phyloP scores from a whole-genome alignment of 2,797 vertebrate genomes.

The Zenarchopterus dispar region DNA sequence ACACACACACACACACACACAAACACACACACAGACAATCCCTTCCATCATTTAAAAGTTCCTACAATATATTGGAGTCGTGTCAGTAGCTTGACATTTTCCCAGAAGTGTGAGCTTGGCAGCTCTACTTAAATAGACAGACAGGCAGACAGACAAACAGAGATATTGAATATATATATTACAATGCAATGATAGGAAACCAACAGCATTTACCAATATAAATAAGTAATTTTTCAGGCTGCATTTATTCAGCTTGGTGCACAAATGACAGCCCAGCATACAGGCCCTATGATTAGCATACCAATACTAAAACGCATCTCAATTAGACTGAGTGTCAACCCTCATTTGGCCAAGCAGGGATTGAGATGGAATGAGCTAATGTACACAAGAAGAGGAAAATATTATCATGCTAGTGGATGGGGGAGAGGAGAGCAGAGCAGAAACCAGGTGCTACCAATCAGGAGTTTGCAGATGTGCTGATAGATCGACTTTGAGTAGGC shows the following conservation, averaged over 20 bases:
- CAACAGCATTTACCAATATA: conserved; percentile 71
- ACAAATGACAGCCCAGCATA: conserved; percentile 46
- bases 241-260: conserved; percentile 63
- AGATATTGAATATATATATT: conserved; percentile 76
- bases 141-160: conserved; percentile 55
- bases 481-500: conserved; percentile 2
- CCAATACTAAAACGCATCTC: conserved; percentile 76
- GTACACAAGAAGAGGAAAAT: conserved; percentile 65
- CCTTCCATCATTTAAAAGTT: conserved; percentile 27
- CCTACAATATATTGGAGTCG: conserved; percentile 17
- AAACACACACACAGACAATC: conserved; percentile 10
- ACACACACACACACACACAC: too few species aligned
- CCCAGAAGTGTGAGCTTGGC: conserved; percentile 41
- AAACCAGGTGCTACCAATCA: conserved; percentile 8
- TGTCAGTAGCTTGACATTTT: conserved; percentile 57
- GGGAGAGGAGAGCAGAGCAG: conserved; percentile 3
- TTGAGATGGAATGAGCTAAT: conserved; percentile 59
- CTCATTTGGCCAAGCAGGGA: conserved; percentile 55
- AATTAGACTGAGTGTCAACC: conserved; percentile 79
- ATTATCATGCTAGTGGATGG: conserved; percentile 7
- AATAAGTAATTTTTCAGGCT: conserved; percentile 70
- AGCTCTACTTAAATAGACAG: conserved; percentile 46
- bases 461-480: conserved; percentile 20
- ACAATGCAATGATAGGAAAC: conserved; percentile 72
- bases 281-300: conserved; percentile 71